Conservation (phyloP, 2,797 vertebrate genomes). For the Micrastur ruficollis region DNA sequence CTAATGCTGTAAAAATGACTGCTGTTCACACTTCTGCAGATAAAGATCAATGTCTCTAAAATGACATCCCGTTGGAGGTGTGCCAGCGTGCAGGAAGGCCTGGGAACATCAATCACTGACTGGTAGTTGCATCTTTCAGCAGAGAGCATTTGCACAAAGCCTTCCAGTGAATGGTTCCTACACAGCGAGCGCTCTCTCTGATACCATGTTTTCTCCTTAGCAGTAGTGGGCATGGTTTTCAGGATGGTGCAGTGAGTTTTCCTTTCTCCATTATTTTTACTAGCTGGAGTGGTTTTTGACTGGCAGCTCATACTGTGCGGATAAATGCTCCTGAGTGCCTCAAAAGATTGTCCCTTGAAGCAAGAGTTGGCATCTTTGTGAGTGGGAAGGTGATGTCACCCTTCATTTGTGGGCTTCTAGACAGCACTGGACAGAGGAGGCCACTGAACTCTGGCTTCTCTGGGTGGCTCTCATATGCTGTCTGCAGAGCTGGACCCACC, state of each 20-base stretch:
- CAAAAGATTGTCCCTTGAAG: not conserved
- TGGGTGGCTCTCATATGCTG: not conserved
- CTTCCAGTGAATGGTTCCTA: not conserved
- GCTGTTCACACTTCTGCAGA: not conserved
- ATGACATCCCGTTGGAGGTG: not conserved
- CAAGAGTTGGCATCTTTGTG: not conserved
- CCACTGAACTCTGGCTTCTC: not conserved
- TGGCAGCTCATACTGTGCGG: not conserved
- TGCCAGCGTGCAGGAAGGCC: not conserved
- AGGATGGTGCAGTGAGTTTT: not conserved
- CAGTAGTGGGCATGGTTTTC: not conserved
- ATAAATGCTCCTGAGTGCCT: not conserved
- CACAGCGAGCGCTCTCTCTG: not conserved
- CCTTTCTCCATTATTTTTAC: not conserved
- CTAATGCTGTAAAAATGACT: not conserved
- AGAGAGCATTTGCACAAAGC: not conserved
- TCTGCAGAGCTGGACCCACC: not conserved
- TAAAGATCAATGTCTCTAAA: not conserved
- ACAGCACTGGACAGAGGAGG: not conserved
- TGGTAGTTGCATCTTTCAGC: not conserved
- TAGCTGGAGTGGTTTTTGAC: not conserved
- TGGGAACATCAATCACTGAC: not conserved
- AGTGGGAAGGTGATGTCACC: not conserved
- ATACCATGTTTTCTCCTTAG: not conserved
- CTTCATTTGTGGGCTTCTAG: not conserved